A percentile compares a stretch with the other conserved stretches of the same genome.
Evolutionary conservation across 2,888 invertebrate genomes (phyloP).

Genomic region (Tetrapedia diversipes): DNA sequence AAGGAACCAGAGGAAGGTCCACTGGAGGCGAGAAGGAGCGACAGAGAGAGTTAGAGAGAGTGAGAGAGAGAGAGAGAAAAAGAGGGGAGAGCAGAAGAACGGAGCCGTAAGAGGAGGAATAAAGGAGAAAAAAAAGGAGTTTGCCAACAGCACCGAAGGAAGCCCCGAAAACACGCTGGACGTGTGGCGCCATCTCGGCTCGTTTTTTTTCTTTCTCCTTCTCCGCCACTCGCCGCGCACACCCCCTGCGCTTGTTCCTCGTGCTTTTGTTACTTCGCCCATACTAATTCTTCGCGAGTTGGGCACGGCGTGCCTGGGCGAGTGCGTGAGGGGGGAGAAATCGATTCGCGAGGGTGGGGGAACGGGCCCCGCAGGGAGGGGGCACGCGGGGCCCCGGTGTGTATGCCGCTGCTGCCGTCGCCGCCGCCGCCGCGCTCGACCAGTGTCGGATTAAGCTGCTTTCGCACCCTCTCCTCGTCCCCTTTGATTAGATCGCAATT

Average conservation of each 20-base stretch:
- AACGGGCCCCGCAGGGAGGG: constrained; percentile 29
- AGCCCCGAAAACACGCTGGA: constrained; percentile 81
- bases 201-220: constrained; percentile 75
- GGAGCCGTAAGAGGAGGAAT: constrained; percentile 22
- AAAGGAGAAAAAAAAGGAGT: constrained; percentile 56
- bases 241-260: constrained; percentile 62
- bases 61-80: no score
- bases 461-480: constrained; percentile 57
- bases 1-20: constrained; percentile 24
- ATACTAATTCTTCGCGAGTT: constrained; percentile 81
- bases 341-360: constrained; percentile 53
- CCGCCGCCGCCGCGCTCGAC: no score
- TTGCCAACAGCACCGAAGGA: constrained; percentile 80
- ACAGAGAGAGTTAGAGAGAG: no score
- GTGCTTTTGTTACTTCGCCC: constrained; percentile 81
- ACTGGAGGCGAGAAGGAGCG: constrained; percentile 40
- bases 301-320: constrained; percentile 68
- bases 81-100: no score
- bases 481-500: constrained; percentile 49
- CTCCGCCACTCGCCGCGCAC: constrained; percentile 68
- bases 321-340: constrained; percentile 63
- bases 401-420: no score
- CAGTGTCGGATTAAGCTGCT: constrained; percentile 63
- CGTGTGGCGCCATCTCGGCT: constrained; percentile 82
- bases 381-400: constrained; percentile 48